phyloP scores from a whole-genome alignment of 1,140 invertebrate genomes.

The Apocrypta bakeri region DNA sequence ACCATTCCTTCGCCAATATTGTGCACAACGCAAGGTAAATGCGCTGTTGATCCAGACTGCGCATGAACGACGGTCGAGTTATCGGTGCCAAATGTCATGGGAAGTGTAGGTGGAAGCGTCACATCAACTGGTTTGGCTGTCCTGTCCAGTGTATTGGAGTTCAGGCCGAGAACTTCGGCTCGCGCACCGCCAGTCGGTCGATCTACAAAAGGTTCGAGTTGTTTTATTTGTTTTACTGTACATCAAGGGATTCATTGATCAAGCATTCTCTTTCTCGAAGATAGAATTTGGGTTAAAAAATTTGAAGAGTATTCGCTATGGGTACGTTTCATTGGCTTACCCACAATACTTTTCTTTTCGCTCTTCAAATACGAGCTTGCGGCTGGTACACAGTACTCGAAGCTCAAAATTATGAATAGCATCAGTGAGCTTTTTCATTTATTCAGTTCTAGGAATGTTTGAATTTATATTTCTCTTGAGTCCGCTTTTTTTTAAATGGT shows the following conservation, averaged over 20 bases:
- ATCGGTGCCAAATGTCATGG: slow-evolving; percentile 85
- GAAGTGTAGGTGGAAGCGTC: slow-evolving; percentile 67
- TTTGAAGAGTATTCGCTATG: no score
- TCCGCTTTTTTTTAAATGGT: no score
- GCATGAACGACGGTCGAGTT: slow-evolving; percentile 87
- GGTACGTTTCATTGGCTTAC: background rate
- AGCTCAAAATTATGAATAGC: no score
- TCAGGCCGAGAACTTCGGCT: slow-evolving; percentile 66
- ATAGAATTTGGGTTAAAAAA: no score
- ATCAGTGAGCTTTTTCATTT: no score
- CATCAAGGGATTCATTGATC: no score
- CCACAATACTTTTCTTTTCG: no score
- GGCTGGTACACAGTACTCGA: no score
- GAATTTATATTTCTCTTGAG: no score
- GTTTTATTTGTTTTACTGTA: background rate
- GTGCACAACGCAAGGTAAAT: slow-evolving; percentile 86
- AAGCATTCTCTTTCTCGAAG: no score
- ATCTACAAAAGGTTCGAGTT: slow-evolving; percentile 54
- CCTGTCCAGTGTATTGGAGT: slow-evolving; percentile 67
- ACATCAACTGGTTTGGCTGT: slow-evolving; percentile 65
- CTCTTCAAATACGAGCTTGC: no score
- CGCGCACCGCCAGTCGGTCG: slow-evolving; percentile 54
- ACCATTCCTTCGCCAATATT: slow-evolving; percentile 91
- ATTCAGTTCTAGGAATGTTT: no score
- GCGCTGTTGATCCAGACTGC: slow-evolving; percentile 87